These are phyloP conservation scores for Podargus strigoides DNA, from an alignment of 2,797 vertebrate species.

Conservation along the genomic window DNA sequence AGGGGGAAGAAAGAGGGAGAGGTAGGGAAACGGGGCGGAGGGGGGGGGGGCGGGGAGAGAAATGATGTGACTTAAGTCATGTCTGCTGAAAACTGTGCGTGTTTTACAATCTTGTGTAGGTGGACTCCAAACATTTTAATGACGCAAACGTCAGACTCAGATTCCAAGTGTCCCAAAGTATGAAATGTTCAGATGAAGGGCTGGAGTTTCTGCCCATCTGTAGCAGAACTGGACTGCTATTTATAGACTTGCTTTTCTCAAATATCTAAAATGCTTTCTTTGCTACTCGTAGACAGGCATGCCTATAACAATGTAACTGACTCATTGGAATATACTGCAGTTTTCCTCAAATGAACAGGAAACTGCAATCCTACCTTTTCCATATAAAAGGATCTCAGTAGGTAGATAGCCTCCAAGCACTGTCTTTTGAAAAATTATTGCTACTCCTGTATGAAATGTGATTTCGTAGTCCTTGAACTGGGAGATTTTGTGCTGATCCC, in stretches of 20 bases:
- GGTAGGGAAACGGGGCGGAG: background rate
- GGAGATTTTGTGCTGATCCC: background rate
- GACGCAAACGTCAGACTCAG: slow-evolving; percentile 32
- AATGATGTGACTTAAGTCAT: background rate
- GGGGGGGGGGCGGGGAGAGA: too few relatives aligned
- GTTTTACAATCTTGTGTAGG: slow-evolving; percentile 57
- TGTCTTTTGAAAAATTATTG: background rate
- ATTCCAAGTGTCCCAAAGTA: slow-evolving; percentile 29
- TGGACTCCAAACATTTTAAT: slow-evolving; percentile 54
- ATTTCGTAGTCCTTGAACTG: background rate
- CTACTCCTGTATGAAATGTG: background rate
- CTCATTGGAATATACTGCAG: background rate
- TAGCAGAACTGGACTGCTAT: slow-evolving; percentile 11
- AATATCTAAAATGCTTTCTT: background rate
- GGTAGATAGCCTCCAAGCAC: background rate
- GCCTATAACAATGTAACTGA: background rate
- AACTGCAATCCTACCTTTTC: background rate
- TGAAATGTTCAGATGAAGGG: slow-evolving; percentile 33
- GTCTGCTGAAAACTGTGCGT: slow-evolving; percentile 25
- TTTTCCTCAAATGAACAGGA: background rate
- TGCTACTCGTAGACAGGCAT: background rate
- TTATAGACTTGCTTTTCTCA: slow-evolving; percentile 34
- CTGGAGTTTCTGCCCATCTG: slow-evolving; percentile 48
- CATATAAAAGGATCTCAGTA: background rate
- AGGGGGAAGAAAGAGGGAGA: background rate